Percentiles rank a stretch among this genome's conserved stretches.
Evolutionary conservation across 2,888 invertebrate species (phyloP).

Genomic region (Dolichopus griseipennis): DNA sequence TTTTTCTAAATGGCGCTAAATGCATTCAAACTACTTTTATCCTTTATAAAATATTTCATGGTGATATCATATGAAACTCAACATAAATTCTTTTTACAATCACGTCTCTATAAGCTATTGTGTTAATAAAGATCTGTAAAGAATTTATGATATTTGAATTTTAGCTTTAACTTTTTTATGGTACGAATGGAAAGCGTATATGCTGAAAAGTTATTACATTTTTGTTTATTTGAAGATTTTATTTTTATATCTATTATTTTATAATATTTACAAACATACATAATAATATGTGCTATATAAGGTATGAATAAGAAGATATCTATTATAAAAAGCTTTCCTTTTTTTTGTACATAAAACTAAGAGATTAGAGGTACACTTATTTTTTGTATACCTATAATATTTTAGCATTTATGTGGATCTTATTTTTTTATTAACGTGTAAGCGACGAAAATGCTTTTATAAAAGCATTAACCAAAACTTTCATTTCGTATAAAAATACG

Average conservation of each 20-base stretch:
- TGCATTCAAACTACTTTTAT: background rate
- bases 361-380: background rate
- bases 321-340: background rate
- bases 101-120: background rate
- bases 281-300: too few species aligned
- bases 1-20: background rate
- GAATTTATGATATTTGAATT: background rate
- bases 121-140: constrained; percentile 2
- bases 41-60: background rate
- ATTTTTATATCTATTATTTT: too few species aligned
- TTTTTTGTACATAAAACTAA: background rate
- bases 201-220: too few species aligned
- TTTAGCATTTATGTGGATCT: too few species aligned
- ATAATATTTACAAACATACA: too few species aligned
- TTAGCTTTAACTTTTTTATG: too few species aligned
- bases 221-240: too few species aligned
- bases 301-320: too few species aligned
- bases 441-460: background rate
- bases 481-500: background rate
- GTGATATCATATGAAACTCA: background rate
- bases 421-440: background rate
- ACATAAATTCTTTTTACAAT: background rate
- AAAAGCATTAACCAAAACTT: background rate
- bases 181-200: too few species aligned
- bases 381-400: background rate